Percentiles rank a stretch among this genome's conserved stretches.
Conservation (phyloP, 2,888 invertebrate species). For the Odontomyia ornata region DNA sequence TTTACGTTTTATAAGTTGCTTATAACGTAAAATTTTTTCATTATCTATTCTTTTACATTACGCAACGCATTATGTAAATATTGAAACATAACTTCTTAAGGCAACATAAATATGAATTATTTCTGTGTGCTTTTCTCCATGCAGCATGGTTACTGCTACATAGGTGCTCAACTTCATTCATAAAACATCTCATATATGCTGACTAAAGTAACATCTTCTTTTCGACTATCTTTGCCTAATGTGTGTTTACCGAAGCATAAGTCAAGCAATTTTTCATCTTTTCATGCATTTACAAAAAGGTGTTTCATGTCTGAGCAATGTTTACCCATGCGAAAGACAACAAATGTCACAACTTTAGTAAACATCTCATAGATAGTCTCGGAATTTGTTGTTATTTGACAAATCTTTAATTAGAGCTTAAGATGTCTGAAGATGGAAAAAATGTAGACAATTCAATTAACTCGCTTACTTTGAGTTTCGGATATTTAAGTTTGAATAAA, state of each 20-base stretch:
- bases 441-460: too few species aligned
- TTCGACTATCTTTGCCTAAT: too few species aligned
- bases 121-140: neutral
- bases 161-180: neutral
- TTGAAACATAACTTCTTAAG: too few species aligned
- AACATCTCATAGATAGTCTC: neutral
- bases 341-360: neutral
- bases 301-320: neutral
- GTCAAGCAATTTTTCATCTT: slow-evolving; percentile 3
- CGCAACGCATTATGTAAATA: too few species aligned
- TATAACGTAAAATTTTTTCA: too few species aligned
- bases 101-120: too few species aligned
- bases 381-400: neutral
- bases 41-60: too few species aligned
- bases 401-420: slow-evolving; percentile 11
- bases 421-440: neutral
- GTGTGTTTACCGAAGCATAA: neutral
- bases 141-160: neutral
- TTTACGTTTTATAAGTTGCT: too few species aligned
- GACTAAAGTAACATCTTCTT: neutral
- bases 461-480: too few species aligned
- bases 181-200: neutral
- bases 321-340: neutral
- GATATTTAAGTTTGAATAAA: too few species aligned
- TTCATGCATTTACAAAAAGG: neutral